Evolutionary conservation across 1,140 invertebrate species (phyloP).

Genomic region (Uloborus diversus): DNA sequence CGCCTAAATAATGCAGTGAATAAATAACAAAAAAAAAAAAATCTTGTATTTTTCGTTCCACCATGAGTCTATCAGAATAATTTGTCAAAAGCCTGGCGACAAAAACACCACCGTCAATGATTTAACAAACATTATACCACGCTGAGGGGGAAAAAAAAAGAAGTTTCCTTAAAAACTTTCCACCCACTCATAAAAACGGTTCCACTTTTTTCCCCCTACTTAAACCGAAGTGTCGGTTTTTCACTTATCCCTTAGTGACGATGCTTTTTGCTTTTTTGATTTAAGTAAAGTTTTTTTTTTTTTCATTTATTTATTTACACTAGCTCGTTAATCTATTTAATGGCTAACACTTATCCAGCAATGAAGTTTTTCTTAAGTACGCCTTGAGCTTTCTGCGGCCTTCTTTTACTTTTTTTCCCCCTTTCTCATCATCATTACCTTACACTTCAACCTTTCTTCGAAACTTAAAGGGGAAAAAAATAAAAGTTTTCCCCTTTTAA

Average conservation of each 20-base stretch:
- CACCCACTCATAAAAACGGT: constrained; percentile 35
- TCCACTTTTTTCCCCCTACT: background rate
- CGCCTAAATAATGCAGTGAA: too few relatives aligned
- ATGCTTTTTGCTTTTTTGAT: constrained; percentile 29
- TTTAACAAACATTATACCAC: constrained; percentile 40
- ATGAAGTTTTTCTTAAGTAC: constrained; percentile 52
- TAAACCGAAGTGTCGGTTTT: too few relatives aligned
- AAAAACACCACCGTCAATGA: constrained; percentile 44
- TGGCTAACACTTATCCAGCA: constrained; percentile 48
- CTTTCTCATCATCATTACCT: constrained; percentile 41
- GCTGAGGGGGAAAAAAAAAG: background rate
- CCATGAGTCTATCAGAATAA: constrained; percentile 16
- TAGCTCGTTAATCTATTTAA: constrained; percentile 52
- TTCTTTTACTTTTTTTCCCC: background rate
- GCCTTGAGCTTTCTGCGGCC: constrained; percentile 4
- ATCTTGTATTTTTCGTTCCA: background rate
- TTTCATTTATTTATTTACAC: constrained; percentile 39
- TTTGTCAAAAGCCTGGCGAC: constrained; percentile 28
- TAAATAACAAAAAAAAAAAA: background rate
- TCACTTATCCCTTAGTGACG: constrained; percentile 34
- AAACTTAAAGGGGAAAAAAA: constrained; percentile 13
- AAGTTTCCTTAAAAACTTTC: constrained; percentile 7
- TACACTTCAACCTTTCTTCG: constrained; percentile 43
- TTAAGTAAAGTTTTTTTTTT: constrained; percentile 28
- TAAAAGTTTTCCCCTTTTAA: background rate